A percentile compares a stretch with the other conserved stretches of the same genome.
Evolutionary conservation across 2,888 invertebrate species (phyloP).

Genomic region (Eugnorisma glareosa): DNA sequence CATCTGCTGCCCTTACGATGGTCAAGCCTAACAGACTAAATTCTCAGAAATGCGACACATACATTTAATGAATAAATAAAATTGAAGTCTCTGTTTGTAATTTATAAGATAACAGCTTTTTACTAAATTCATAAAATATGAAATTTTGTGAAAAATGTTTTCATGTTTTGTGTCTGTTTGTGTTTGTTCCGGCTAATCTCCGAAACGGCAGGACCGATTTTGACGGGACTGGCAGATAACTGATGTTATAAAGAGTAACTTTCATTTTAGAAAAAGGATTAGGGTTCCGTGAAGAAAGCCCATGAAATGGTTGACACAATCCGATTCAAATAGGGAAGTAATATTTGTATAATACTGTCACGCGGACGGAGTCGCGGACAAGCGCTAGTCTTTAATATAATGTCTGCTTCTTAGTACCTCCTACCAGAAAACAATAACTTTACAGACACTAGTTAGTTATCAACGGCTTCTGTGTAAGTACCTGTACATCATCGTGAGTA

Average conservation of each 20-base stretch:
- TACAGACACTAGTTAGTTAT: not conserved
- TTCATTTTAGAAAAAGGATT: not conserved
- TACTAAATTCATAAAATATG: not conserved
- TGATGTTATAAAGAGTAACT: not conserved
- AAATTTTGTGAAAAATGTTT: not conserved
- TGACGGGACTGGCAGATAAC: not conserved
- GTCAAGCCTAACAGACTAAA: no score
- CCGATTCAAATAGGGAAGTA: not conserved
- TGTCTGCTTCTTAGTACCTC: not conserved
- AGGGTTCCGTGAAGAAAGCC: not conserved
- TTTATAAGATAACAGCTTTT: not conserved
- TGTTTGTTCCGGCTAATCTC: not conserved
- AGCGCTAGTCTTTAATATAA: not conserved
- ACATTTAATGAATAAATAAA: not conserved
- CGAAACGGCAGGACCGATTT: not conserved
- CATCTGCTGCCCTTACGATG: no score
- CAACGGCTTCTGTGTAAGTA: not conserved
- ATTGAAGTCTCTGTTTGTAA: not conserved
- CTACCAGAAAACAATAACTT: not conserved
- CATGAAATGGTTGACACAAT: not conserved
- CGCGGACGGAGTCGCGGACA: not conserved
- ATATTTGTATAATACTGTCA: not conserved
- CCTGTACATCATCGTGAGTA: not conserved
- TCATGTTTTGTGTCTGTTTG: no score
- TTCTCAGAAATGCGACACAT: no score